A percentile compares a stretch with the other conserved stretches of the same genome.
These are phyloP conservation scores for Naja naja DNA, from an alignment of 2,113 vertebrate species.

Conservation along the genomic window DNA sequence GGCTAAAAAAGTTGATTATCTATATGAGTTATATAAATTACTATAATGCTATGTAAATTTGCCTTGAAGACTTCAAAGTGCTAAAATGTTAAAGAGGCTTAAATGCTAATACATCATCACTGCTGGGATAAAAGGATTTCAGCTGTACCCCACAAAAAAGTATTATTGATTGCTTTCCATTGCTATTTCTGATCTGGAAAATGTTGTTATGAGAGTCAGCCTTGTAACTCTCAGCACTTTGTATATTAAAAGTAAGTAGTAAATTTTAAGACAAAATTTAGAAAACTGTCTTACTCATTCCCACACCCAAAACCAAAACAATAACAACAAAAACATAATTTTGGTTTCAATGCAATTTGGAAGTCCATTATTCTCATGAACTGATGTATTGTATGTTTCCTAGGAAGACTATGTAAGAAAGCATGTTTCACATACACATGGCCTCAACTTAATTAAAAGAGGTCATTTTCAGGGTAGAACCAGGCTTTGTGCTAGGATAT, in stretches of 20 bases:
- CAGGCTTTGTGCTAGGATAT: background rate
- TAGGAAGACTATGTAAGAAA: background rate
- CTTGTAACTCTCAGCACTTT: background rate
- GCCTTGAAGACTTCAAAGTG: background rate
- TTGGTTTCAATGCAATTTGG: background rate
- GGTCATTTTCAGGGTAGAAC: background rate
- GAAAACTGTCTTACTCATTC: background rate
- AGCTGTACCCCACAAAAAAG: background rate
- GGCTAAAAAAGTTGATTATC: background rate
- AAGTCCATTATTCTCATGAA: background rate
- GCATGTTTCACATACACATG: background rate
- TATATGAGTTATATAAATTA: background rate
- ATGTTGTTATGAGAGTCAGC: background rate
- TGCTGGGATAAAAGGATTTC: background rate
- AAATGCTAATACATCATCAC: background rate
- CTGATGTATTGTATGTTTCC: background rate
- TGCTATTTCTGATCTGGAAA: background rate
- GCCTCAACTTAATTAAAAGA: background rate
- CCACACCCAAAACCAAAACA: background rate
- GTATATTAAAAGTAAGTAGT: too few relatives aligned
- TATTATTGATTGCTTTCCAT: background rate
- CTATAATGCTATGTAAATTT: background rate
- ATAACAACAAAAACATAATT: background rate
- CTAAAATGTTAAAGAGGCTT: background rate
- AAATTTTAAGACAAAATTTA: background rate